These are phyloP conservation scores for Bothrops jararaca DNA, from an alignment of 2,113 vertebrate species.

Conservation along the genomic window DNA sequence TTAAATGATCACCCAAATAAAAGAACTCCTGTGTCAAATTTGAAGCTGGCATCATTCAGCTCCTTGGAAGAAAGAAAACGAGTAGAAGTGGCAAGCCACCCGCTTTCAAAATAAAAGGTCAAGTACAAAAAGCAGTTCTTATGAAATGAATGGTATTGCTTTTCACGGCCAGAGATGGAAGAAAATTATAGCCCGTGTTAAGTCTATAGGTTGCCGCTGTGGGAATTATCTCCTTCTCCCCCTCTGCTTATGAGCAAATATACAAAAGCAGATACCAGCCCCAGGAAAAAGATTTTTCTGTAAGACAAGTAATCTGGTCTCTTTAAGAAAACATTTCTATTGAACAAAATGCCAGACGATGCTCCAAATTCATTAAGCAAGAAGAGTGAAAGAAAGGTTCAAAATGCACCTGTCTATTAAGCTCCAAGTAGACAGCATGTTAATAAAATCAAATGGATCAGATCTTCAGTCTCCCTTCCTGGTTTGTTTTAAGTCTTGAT, in stretches of 20 bases:
- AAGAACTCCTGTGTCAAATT: constrained; percentile 31
- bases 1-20: constrained; percentile 40
- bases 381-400: background rate
- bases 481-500: constrained; percentile 73
- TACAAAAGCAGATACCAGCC: constrained; percentile 54
- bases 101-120: constrained; percentile 68
- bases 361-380: background rate
- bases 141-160: constrained; percentile 67
- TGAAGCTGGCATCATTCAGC: constrained; percentile 43
- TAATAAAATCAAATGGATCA: constrained; percentile 61
- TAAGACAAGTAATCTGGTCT: constrained; percentile 57
- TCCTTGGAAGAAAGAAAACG: constrained; percentile 51
- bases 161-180: constrained; percentile 68
- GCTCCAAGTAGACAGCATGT: constrained; percentile 50
- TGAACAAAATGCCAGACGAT: background rate
- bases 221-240: constrained; percentile 64
- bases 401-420: background rate
- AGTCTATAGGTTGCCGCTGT: constrained; percentile 58
- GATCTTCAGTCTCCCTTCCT: constrained; percentile 57
- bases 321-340: constrained; percentile 35
- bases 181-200: constrained; percentile 66
- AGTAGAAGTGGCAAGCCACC: constrained; percentile 58
- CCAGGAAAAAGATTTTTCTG: constrained; percentile 51
- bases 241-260: constrained; percentile 58
- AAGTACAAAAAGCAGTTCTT: constrained; percentile 66